Percentiles rank a stretch among this genome's conserved stretches.
Evolutionary conservation across 2,113 vertebrate genomes (phyloP).

Genomic region (Psammodynastes pulverulentus): DNA sequence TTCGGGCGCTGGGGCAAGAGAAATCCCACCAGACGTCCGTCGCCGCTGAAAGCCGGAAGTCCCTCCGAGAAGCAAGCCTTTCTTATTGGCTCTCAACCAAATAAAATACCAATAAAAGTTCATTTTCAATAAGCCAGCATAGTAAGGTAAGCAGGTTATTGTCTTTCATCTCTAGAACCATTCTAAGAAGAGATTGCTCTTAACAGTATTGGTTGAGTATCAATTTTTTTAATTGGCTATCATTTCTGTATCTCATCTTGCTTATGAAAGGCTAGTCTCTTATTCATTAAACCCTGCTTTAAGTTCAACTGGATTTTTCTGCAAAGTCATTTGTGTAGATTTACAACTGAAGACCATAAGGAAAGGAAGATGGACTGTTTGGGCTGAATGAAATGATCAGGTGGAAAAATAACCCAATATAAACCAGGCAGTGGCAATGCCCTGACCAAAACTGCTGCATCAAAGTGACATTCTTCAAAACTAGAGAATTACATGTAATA

Average conservation of each 20-base stretch:
- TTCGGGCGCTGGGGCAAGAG: too few species aligned
- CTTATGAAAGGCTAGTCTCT: neutral
- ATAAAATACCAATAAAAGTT: neutral
- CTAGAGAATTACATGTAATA: neutral
- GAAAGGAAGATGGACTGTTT: neutral
- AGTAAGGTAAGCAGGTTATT: neutral
- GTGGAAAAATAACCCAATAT: neutral
- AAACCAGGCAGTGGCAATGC: neutral
- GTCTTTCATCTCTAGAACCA: neutral
- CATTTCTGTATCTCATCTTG: neutral
- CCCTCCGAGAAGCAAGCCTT: neutral
- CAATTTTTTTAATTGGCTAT: neutral
- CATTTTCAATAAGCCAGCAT: neutral
- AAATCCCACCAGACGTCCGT: too few species aligned
- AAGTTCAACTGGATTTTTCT: neutral
- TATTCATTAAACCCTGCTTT: neutral
- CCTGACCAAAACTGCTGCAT: neutral
- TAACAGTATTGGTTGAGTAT: neutral
- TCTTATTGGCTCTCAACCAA: neutral
- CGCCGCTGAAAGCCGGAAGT: too few species aligned
- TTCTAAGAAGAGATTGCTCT: neutral
- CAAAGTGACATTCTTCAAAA: neutral
- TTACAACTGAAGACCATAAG: neutral
- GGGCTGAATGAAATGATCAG: neutral
- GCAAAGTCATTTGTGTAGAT: neutral